Conservation (phyloP, 2,113 vertebrate genomes). For the Trochalopteron elliotii region DNA sequence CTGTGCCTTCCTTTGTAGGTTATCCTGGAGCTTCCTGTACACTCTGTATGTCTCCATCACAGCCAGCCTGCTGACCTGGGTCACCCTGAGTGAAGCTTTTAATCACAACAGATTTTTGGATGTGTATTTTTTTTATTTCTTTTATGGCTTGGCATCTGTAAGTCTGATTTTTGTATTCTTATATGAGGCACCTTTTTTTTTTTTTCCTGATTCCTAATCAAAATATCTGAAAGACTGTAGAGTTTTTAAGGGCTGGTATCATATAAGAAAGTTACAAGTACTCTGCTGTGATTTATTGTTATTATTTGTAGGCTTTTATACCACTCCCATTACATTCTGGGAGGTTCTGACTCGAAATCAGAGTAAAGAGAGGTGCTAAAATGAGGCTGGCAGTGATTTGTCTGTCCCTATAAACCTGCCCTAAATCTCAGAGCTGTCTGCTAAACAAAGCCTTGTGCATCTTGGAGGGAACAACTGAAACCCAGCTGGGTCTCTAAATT, state of each 20-base stretch:
- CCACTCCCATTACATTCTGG: not conserved
- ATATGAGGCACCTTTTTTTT: rapidly evolving
- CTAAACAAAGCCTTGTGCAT: not conserved
- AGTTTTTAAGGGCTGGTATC: not conserved
- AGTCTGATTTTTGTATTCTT: slow-evolving; percentile 51
- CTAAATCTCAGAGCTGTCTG: not conserved
- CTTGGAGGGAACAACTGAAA: not conserved
- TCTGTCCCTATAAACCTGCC: not conserved
- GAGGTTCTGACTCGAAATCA: not conserved
- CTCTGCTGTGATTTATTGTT: not conserved
- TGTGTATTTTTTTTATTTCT: slow-evolving; percentile 80
- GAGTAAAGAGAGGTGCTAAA: not conserved
- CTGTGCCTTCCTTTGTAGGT: slow-evolving; percentile 61
- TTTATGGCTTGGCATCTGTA: slow-evolving; percentile 87
- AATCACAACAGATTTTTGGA: slow-evolving; percentile 66
- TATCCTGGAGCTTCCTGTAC: slow-evolving; percentile 88
- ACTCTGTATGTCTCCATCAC: slow-evolving; percentile 70
- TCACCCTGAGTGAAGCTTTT: slow-evolving; percentile 61
- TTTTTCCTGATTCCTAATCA: not conserved
- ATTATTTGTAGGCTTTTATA: not conserved
- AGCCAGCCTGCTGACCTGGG: slow-evolving; percentile 75
- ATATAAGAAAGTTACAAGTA: not conserved
- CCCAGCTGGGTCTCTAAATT: not conserved
- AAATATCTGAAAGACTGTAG: not conserved
- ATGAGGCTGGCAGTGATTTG: not conserved